Evolutionary conservation across 2,113 vertebrate genomes (phyloP).

Genomic region (Hemiscyllium ocellatum): DNA sequence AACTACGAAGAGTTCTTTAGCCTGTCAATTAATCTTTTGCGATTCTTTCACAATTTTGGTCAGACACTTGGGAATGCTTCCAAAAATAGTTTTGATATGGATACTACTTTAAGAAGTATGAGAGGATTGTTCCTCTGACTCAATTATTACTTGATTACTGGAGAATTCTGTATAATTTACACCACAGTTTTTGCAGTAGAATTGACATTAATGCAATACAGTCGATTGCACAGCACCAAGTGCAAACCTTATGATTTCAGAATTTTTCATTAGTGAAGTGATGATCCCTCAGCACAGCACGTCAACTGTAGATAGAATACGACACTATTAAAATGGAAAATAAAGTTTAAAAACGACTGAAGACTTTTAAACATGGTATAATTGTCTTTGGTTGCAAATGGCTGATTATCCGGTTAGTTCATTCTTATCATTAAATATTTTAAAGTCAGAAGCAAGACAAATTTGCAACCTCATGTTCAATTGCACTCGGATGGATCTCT

Average conservation of each 20-base stretch:
- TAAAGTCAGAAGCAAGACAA: not conserved
- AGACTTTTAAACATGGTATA: not conserved
- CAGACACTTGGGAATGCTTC: not conserved
- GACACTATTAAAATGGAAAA: not conserved
- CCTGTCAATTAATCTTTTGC: conserved; percentile 15
- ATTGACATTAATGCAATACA: not conserved
- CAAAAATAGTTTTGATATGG: too few relatives aligned
- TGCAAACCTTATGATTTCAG: not conserved
- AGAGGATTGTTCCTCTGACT: not conserved
- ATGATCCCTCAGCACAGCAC: not conserved
- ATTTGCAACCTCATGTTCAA: not conserved
- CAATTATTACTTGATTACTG: not conserved
- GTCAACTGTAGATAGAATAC: not conserved
- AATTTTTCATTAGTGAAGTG: not conserved
- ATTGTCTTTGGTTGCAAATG: not conserved
- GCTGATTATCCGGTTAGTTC: not conserved
- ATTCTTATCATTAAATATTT: not conserved
- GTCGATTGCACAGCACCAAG: not conserved
- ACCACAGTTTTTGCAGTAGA: not conserved
- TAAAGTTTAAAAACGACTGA: not conserved
- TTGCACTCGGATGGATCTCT: not conserved
- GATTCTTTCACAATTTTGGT: conserved; percentile 16
- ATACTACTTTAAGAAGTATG: not conserved
- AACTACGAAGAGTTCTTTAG: not conserved
- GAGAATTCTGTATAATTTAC: not conserved